A percentile compares a stretch with the other conserved stretches of the same genome.
These are phyloP conservation scores for Microcaecilia unicolor DNA, from an alignment of 2,797 vertebrate genomes.

Conservation along the genomic window DNA sequence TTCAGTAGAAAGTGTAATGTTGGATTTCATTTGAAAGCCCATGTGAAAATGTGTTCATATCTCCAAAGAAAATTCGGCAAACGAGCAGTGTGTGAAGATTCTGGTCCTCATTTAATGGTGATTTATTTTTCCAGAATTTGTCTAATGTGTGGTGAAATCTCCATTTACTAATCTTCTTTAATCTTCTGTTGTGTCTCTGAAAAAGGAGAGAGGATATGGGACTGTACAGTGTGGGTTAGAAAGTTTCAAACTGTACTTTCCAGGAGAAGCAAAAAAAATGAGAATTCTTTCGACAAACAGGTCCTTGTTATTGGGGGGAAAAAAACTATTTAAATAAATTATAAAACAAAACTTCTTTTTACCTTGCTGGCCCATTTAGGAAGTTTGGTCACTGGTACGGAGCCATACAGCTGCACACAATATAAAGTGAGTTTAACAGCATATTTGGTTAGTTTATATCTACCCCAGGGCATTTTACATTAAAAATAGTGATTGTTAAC, in stretches of 20 bases:
- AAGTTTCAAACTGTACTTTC: slow-evolving; percentile 33
- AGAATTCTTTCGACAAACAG: slow-evolving; percentile 47
- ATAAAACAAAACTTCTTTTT: slow-evolving; percentile 33
- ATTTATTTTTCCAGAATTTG: no score
- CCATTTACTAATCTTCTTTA: no score
- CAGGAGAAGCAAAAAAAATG: slow-evolving; percentile 32
- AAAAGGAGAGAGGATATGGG: no score
- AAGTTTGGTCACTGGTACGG: slow-evolving; percentile 57
- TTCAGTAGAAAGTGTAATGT: not conserved
- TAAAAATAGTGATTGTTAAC: slow-evolving; percentile 67
- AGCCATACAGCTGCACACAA: slow-evolving; percentile 67
- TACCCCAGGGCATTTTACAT: slow-evolving; percentile 65
- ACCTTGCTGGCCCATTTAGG: slow-evolving; percentile 43
- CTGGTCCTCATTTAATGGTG: no score
- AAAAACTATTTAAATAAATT: slow-evolving; percentile 7
- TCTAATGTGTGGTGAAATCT: no score
- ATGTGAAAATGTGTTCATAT: not conserved
- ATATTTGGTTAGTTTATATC: slow-evolving; percentile 65
- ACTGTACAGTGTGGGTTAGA: not conserved
- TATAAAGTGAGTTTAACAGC: slow-evolving; percentile 63
- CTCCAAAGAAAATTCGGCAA: not conserved
- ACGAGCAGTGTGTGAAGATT: no score
- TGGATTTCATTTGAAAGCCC: not conserved
- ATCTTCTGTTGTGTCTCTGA: no score
- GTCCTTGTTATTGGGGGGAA: slow-evolving; percentile 48